Evolutionary conservation across 2,888 invertebrate species (phyloP), one percentile per base, ranked within the genome.

Genomic region (Cryptus armator): DNA sequence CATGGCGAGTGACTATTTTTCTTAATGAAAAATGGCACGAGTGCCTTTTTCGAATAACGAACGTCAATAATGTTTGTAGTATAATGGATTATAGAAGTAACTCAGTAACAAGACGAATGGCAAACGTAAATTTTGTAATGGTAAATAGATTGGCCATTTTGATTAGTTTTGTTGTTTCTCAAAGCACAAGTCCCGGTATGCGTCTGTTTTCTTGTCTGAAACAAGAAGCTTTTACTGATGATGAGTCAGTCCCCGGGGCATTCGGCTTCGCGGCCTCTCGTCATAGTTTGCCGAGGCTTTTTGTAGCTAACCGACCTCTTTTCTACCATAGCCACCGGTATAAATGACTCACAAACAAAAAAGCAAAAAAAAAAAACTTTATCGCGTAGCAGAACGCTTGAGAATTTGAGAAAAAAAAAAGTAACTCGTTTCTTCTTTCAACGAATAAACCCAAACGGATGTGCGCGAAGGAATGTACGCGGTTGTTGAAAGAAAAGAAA

Each of bases 231-330:
- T 82, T 79, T 78, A 81, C 82, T 46, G 85, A 82, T 64, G 87
- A 87, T 87, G 87, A 87, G 80, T 87, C 87, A 87, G 82, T 51
- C 79, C 62, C 72, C 80, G 79, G 76, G 81, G 76, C 76, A 81
- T 78, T 84, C 76, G 74, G 79, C 48, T 29, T 53, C 81, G 74
- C 29, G 59, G 59, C 59, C 59, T 24, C 19, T 70, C 83, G 83
- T 77, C 84, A 74, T 81, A 74, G 53, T 81, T 59, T 71, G 74
- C 74, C 74, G 62, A 59, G 59, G 84, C 84, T 85, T 85, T 85
- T 85, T 85, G 81, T 71, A 72, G 84, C 84, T 53, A 72, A 53
- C 53, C 81, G 84, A 68, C 84, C 84, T 81, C 84, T 78, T 85
- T 83, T 72, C 66, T 29, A 70, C 46, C 9, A 46, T n/a, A 56